Conservation (phyloP, 2,797 vertebrate genomes). For the Hemibagrus guttatus region DNA sequence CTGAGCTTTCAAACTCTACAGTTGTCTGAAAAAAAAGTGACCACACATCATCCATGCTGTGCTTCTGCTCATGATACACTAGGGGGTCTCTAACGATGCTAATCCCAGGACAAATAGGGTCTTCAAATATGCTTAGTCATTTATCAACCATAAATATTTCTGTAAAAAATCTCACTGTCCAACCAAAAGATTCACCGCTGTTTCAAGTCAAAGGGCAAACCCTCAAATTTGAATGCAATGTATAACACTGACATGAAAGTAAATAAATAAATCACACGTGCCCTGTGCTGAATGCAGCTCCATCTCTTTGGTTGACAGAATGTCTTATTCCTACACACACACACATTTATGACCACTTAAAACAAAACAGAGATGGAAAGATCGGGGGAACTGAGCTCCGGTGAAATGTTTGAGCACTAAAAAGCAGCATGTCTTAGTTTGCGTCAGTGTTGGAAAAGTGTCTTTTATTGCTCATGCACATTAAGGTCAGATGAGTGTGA, state of each 20-base stretch:
- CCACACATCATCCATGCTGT: conserved; percentile 51
- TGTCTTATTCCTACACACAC: conserved; percentile 56
- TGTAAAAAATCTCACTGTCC: background rate
- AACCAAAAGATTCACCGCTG: conserved; percentile 37
- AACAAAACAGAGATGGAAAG: conserved; percentile 42
- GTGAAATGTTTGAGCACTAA: conserved; percentile 55
- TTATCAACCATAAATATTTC: conserved; percentile 58
- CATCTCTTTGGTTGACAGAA: conserved; percentile 48
- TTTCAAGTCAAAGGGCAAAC: conserved; percentile 28
- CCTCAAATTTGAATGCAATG: conserved; percentile 42
- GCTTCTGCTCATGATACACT: conserved; percentile 42
- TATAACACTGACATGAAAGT: conserved; percentile 52
- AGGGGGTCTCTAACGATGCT: conserved; percentile 52
- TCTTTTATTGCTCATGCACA: conserved; percentile 62
- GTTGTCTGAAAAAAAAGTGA: conserved; percentile 46
- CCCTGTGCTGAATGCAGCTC: conserved; percentile 57
- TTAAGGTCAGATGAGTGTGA: conserved; percentile 67
- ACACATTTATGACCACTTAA: conserved; percentile 57
- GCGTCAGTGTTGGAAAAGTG: conserved; percentile 65
- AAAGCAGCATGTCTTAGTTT: conserved; percentile 42
- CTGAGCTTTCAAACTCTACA: background rate
- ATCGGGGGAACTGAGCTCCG: conserved; percentile 49
- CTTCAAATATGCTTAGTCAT: conserved; percentile 52
- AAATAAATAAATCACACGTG: conserved; percentile 59
- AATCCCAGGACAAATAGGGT: conserved; percentile 59